phyloP scores from a whole-genome alignment of 1,140 invertebrate genomes.

The Propsilocerus akamusi region DNA sequence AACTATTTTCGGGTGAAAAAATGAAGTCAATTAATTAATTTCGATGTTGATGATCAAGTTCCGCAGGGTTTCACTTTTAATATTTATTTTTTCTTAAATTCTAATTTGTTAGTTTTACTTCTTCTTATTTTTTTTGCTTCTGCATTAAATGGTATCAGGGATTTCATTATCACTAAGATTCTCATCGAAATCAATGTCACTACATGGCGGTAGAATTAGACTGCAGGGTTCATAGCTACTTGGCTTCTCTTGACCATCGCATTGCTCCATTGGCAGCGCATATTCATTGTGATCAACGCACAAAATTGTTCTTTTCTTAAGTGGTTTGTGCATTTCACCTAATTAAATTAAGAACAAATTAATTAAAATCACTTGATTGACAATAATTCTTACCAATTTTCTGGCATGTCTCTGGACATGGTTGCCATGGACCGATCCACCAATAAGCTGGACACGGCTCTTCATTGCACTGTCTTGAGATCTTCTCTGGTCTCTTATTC shows the following conservation, averaged over 20 bases:
- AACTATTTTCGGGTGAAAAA: too few species aligned
- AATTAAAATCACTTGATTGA: not conserved
- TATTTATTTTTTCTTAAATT: not conserved
- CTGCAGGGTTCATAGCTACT: constrained; percentile 40
- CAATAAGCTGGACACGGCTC: constrained; percentile 56
- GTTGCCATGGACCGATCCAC: constrained; percentile 68
- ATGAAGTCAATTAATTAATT: too few species aligned
- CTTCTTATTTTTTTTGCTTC: not conserved
- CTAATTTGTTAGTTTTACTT: not conserved
- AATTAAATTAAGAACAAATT: not conserved
- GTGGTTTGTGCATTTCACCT: constrained; percentile 25
- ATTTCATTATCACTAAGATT: not conserved
- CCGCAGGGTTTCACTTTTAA: too few species aligned
- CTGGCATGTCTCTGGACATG: constrained; percentile 52
- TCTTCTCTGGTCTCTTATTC: constrained; percentile 35
- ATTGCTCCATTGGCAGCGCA: constrained; percentile 47
- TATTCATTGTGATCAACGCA: constrained; percentile 48
- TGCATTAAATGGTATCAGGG: not conserved
- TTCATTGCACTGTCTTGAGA: constrained; percentile 40
- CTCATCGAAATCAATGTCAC: constrained; percentile 3
- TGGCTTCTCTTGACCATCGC: constrained; percentile 34
- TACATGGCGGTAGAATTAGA: constrained; percentile 32
- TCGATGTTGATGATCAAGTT: too few species aligned
- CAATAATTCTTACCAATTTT: constrained; percentile 9
- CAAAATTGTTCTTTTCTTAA: constrained; percentile 47